Percentiles rank a stretch among this genome's conserved stretches.
Evolutionary conservation across 1,140 invertebrate species (phyloP).

Genomic region (Neodiprion virginianus): DNA sequence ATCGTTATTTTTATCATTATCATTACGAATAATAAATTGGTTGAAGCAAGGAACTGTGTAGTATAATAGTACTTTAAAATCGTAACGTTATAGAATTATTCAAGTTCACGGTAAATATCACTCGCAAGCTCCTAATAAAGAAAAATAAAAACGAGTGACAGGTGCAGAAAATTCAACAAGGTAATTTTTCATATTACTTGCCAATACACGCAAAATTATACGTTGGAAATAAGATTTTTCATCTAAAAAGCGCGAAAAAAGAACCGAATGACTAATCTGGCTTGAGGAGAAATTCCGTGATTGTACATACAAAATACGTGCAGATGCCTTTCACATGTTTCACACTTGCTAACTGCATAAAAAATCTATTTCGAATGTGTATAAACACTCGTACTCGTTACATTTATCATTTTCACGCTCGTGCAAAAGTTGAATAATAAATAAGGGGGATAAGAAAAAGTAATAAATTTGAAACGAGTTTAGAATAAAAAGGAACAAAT

Average conservation of each 20-base stretch:
- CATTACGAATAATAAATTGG: slow-evolving; percentile 46
- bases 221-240: too few relatives aligned
- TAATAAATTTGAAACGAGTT: not conserved
- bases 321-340: too few relatives aligned
- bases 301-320: too few relatives aligned
- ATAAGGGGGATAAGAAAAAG: not conserved
- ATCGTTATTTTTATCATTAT: slow-evolving; percentile 21
- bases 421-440: not conserved
- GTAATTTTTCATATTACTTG: too few relatives aligned
- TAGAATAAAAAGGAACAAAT: slow-evolving; percentile 29
- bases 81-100: not conserved
- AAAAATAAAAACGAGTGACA: not conserved
- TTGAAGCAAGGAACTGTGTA: slow-evolving; percentile 52
- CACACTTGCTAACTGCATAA: too few relatives aligned
- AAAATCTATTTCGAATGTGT: too few relatives aligned
- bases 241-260: too few relatives aligned
- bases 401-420: not conserved
- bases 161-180: too few relatives aligned
- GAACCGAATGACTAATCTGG: too few relatives aligned
- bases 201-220: too few relatives aligned
- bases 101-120: slow-evolving; percentile 1
- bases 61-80: slow-evolving; percentile 22
- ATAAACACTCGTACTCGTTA: too few relatives aligned
- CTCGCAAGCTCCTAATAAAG: not conserved
- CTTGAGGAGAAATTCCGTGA: too few relatives aligned